phyloP scores from a whole-genome alignment of 2,797 vertebrate species.

The Choloepus didactylus region DNA sequence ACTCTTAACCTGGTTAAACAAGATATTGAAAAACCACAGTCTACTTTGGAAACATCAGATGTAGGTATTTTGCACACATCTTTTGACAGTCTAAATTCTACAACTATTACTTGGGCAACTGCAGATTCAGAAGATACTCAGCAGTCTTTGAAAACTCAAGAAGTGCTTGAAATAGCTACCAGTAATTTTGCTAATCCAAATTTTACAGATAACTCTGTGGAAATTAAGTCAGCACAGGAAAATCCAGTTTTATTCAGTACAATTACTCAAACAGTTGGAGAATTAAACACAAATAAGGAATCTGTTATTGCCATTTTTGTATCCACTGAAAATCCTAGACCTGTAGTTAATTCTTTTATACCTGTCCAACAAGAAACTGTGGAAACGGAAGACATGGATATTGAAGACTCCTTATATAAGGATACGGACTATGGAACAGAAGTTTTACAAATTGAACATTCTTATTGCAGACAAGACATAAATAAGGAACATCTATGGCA shows the following conservation, averaged over 20 bases:
- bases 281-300: constrained; percentile 84
- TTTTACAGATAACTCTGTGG: constrained; percentile 77
- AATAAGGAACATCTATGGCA: constrained; percentile 92
- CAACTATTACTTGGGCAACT: constrained; percentile 83
- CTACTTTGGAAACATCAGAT: too few relatives aligned
- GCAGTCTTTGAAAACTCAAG: constrained; percentile 80
- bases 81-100: constrained; percentile 79
- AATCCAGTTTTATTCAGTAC: constrained; percentile 85
- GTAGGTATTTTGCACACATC: constrained; percentile 66
- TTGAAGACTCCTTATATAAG: constrained; percentile 71
- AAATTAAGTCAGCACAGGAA: constrained; percentile 85
- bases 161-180: constrained; percentile 75
- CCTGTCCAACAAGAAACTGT: constrained; percentile 79
- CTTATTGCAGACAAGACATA: constrained; percentile 91
- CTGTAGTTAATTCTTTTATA: constrained; percentile 80
- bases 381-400: constrained; percentile 77
- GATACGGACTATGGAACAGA: constrained; percentile 81
- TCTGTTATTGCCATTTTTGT: constrained; percentile 88
- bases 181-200: constrained; percentile 75
- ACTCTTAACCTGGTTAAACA: too few relatives aligned
- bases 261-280: constrained; percentile 86
- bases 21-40: too few relatives aligned
- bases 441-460: constrained; percentile 90
- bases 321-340: constrained; percentile 83
- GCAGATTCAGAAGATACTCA: constrained; percentile 79